Base-by-base conservation (phyloP, 2,113 vertebrate genomes). In the Cyanistes caeruleus region DNA sequence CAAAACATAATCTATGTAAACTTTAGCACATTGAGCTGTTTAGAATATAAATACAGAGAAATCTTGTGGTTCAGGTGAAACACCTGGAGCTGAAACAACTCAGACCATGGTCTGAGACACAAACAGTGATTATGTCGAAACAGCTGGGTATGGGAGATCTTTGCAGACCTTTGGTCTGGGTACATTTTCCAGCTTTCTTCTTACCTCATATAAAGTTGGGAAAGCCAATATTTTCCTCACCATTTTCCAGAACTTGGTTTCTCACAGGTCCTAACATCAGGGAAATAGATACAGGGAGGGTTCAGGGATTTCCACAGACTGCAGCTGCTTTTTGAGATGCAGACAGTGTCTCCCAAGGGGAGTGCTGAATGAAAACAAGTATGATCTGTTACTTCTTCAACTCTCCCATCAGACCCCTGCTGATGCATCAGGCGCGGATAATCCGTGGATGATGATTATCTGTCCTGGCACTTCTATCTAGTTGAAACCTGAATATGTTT, bases 1-100 rank as follows among this genome's bases (percentile, higher is more conserved):
- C 73, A 84, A 89, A 96, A 91, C 56, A 6, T 81, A 24, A 75
- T 90, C 52, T 82, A 25, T 68, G 91, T 87, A 95, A 94, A 93
- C 69, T 91, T 87, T 22, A 78, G 35, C 25, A 69, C 85, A 79
- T 56, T 15, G 24, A 78, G 7, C 21, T 90, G 33, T 80, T 86
- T 63, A 80, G 90, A 90, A 87, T 75, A 72, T 49, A 82, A 93
- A 92, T 80, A 51, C 30, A 48, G 43, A 84, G 33, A 82, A 87
- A 75, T 82, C 44, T 82, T 84, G 58, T 89, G 86, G 44, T 7
- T 87, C 49, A 43, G 33, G 56, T 81, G 76, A 74, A 93, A 80
- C 24, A 93, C 23, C 33, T 90, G 73, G 48, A 90, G 35, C 51
- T 80, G 43, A 88, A 88, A 17, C 59, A 77, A 39, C 31, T 74